These are phyloP conservation scores for Melitaea cinxia DNA, from an alignment of 1,140 invertebrate species.

Conservation along the genomic window DNA sequence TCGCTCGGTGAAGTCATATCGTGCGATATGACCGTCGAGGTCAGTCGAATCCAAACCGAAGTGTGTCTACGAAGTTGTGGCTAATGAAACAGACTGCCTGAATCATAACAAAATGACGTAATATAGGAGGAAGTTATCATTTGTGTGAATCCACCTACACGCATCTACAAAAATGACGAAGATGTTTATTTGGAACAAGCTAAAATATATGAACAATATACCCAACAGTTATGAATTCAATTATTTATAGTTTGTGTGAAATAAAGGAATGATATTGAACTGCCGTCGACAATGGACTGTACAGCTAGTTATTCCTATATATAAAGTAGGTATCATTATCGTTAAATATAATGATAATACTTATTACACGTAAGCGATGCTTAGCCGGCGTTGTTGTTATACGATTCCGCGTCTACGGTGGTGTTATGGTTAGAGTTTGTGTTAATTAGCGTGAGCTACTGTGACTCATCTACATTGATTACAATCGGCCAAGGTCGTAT, in stretches of 20 bases:
- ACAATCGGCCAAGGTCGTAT: constrained; percentile 61
- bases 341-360: constrained; percentile 1
- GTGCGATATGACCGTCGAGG: constrained; percentile 38
- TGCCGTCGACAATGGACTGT: background rate
- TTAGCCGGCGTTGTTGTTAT: background rate
- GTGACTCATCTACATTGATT: constrained; percentile 76
- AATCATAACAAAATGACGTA: constrained; percentile 70
- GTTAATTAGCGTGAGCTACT: constrained; percentile 66
- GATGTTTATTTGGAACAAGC: constrained; percentile 30
- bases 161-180: constrained; percentile 47
- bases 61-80: constrained; percentile 34
- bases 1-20: background rate
- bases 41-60: constrained; percentile 38
- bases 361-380: background rate
- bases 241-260: background rate
- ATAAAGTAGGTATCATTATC: background rate
- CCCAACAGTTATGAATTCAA: background rate
- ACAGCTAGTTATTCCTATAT: background rate
- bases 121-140: constrained; percentile 73
- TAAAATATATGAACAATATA: background rate
- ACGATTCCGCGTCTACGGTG: background rate
- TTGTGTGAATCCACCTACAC: constrained; percentile 66
- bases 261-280: background rate
- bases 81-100: constrained; percentile 47
- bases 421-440: constrained; percentile 48